Conservation (phyloP, 2,888 invertebrate genomes). For the Drosophila peninsularis region DNA sequence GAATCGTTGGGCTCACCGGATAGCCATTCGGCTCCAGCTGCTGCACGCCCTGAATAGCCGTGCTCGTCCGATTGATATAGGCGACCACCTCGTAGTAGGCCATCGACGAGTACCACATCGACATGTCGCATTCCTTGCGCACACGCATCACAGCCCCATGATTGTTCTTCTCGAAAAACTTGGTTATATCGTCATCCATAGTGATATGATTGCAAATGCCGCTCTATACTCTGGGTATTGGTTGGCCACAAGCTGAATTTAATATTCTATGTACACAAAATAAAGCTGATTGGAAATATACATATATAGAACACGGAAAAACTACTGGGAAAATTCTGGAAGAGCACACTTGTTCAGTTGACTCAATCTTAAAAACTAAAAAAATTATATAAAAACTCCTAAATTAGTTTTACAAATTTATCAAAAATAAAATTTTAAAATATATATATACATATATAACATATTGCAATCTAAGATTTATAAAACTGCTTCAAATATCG, state of each 20-base stretch:
- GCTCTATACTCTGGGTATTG: no score
- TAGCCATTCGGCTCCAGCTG: conserved; percentile 86
- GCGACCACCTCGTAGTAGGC: conserved; percentile 93
- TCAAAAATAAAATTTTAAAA: not conserved
- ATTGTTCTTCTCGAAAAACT: conserved; percentile 12
- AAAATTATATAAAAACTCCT: no score
- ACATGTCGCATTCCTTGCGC: conserved; percentile 25
- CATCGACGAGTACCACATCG: conserved; percentile 87
- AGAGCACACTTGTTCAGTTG: not conserved
- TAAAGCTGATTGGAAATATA: not conserved
- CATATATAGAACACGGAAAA: no score
- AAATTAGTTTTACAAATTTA: no score
- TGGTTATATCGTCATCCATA: conserved; percentile 1
- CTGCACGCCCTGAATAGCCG: conserved; percentile 92
- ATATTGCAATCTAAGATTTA: not conserved
- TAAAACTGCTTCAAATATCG: not conserved
- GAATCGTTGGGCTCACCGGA: conserved; percentile 86
- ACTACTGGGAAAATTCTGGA: not conserved
- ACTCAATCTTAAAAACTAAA: no score
- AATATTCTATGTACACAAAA: no score
- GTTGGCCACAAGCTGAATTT: not conserved
- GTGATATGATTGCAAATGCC: no score
- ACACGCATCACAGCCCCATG: conserved; percentile 23
- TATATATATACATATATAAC: no score
- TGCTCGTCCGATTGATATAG: conserved; percentile 93